Evolutionary conservation across 2,888 invertebrate species (phyloP), one percentile per base, ranked within the genome.

Genomic region (Thereva unica): DNA sequence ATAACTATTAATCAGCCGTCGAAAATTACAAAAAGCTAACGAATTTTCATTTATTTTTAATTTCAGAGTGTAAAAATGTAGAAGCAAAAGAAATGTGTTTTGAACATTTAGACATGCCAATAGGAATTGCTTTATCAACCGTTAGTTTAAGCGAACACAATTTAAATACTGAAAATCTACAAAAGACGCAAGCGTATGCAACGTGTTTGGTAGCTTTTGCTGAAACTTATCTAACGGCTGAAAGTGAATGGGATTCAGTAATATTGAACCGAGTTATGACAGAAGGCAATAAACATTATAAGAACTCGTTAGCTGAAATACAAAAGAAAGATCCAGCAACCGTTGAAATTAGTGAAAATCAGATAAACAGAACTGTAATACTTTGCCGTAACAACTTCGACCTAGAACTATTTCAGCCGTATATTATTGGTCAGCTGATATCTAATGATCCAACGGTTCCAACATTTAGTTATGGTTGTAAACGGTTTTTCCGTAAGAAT

Each of bases 171-270:
- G 4, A 55, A 2, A 40, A 68, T 3, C 73, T 75, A 50, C 37
- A 71, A 23, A 67, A 72, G 6, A 65, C 74, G 0, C 70, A 74
- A 54, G 74, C 74, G 0, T 80, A 70, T 55, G 78, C 76, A 0
- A 74, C 74, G 0, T 71, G 73, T 53, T 65, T 80, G 3, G 73
- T 78, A 45, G 78, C 75, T 3, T 78, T 78, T 68, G 77, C 77
- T 0, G 73, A 75, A 23, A 72, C 75, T 5, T 77, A 76, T 59
- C 73, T 78, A 4, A 78, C 76, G 2, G 74, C 74, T 0, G 76
- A 77, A 50, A 72, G 67, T 1, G 74, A 75, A 9, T 80, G 80
- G 80, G 71, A 70, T 3, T 67, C 74, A 3, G 69, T 68, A 3
- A 67, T 75, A 0, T 66, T 80, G 2, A 80, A 80, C 61, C 71